phyloP scores from a whole-genome alignment of 2,113 vertebrate species.

The Calidris pugnax region DNA sequence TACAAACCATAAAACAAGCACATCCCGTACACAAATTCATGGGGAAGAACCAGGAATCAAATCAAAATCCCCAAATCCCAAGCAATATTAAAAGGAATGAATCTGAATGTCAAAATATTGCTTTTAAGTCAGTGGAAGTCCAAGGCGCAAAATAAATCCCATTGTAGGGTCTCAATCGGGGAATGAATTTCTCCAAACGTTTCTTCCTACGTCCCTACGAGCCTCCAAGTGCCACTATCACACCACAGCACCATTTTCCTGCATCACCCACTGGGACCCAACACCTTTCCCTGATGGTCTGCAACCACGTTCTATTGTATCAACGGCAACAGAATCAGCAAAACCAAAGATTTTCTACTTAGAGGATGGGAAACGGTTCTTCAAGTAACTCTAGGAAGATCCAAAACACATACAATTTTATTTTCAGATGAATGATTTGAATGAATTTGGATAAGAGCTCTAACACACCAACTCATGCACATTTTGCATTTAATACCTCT shows the following conservation, averaged over 20 bases:
- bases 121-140: not conserved
- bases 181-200: not conserved
- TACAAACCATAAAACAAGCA: not conserved
- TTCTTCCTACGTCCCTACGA: not conserved
- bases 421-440: not conserved
- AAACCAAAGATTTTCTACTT: not conserved
- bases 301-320: fast-evolving
- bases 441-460: not conserved
- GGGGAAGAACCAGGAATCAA: not conserved
- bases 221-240: not conserved
- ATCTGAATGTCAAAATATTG: not conserved
- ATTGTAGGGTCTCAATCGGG: not conserved
- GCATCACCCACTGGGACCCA: not conserved
- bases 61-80: not conserved
- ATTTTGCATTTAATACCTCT: not conserved
- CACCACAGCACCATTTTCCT: not conserved
- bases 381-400: not conserved
- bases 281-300: not conserved
- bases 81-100: not conserved
- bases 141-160: not conserved
- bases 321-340: not conserved
- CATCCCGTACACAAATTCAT: not conserved
- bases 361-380: not conserved
- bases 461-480: fast-evolving
- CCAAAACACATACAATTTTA: not conserved